phyloP scores from a whole-genome alignment of 2,113 vertebrate genomes.

The Prochilodus magdalenae region DNA sequence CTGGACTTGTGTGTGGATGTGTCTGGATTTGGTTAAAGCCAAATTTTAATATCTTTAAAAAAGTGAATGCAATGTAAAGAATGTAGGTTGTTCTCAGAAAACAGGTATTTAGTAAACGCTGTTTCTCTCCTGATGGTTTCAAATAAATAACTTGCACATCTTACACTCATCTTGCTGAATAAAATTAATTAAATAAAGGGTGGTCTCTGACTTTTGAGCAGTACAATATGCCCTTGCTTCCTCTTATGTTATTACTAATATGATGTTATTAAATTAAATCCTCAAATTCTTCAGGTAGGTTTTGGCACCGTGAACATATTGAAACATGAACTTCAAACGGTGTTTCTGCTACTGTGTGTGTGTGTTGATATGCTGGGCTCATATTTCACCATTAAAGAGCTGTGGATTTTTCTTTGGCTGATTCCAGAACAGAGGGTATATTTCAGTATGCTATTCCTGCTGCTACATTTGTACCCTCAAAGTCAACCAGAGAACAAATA shows the following conservation, averaged over 20 bases:
- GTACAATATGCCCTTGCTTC: background rate
- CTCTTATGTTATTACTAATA: background rate
- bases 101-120: too few species aligned
- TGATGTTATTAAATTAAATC: background rate
- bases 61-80: too few species aligned
- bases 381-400: slow-evolving; percentile 49
- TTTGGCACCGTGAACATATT: background rate
- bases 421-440: slow-evolving; percentile 33
- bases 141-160: too few species aligned
- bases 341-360: background rate
- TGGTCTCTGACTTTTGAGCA: too few species aligned
- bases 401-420: slow-evolving; percentile 8
- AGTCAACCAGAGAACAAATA: slow-evolving; percentile 46
- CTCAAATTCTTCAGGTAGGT: background rate
- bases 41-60: too few species aligned
- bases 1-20: too few species aligned
- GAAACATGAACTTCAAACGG: background rate
- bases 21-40: too few species aligned
- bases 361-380: slow-evolving; percentile 14
- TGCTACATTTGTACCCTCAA: slow-evolving; percentile 33
- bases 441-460: slow-evolving; percentile 40
- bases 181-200: too few species aligned
- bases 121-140: too few species aligned
- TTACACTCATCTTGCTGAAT: too few species aligned
- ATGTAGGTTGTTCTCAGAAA: too few species aligned